These are phyloP conservation scores for Lycocerus yunnanus DNA, from an alignment of 2,888 invertebrate species.

Conservation along the genomic window DNA sequence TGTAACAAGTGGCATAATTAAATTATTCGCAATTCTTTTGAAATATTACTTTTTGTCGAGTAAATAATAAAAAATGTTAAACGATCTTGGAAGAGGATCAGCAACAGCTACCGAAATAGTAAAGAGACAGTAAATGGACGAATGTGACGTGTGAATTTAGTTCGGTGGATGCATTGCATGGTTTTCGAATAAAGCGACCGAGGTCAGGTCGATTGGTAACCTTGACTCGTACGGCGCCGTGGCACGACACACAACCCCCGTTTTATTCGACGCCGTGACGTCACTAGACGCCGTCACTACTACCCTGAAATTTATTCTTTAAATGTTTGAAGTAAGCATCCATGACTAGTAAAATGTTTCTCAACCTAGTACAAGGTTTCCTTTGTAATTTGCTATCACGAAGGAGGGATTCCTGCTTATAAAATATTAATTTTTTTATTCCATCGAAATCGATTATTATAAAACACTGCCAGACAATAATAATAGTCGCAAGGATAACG, in stretches of 20 bases:
- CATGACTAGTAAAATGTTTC: neutral
- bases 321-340: neutral
- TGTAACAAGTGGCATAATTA: neutral
- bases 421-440: neutral
- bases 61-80: neutral
- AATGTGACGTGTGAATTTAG: constrained; percentile 18
- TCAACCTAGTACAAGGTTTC: neutral
- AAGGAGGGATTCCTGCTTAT: neutral
- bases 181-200: constrained; percentile 29
- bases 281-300: constrained; percentile 26
- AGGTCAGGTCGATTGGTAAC: constrained; percentile 40
- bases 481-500: neutral
- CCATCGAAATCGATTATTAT: neutral
- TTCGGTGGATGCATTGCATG: constrained; percentile 27
- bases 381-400: neutral
- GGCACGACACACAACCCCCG: constrained; percentile 25
- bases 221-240: constrained; percentile 39
- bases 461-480: neutral
- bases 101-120: neutral
- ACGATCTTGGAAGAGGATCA: neutral
- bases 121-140: neutral
- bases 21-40: neutral
- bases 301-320: neutral
- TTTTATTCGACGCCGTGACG: constrained; percentile 35
- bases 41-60: neutral